Conservation (phyloP, 2,888 invertebrate species). For the Eupithecia pulchellata region DNA sequence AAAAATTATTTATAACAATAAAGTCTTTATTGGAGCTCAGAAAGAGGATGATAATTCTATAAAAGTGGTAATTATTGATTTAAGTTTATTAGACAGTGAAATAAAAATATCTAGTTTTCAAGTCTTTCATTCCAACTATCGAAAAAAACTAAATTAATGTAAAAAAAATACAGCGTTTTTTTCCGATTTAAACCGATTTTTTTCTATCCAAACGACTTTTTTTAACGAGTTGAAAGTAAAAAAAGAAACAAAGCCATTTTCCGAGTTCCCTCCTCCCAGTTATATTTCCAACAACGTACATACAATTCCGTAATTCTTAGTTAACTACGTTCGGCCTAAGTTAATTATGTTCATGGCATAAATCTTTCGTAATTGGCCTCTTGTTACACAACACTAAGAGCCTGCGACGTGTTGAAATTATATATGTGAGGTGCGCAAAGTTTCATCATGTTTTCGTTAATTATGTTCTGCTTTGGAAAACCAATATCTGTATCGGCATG, state of each 20-base stretch:
- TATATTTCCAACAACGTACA: constrained; percentile 36
- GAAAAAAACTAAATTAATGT: background rate
- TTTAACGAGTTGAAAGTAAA: background rate
- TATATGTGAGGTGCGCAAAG: constrained; percentile 79
- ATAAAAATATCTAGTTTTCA: background rate
- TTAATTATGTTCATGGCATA: constrained; percentile 85
- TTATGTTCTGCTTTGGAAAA: constrained; percentile 44
- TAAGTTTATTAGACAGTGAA: background rate
- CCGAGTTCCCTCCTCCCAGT: background rate
- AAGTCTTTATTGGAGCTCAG: background rate
- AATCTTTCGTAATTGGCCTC: constrained; percentile 86
- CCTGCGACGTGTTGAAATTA: constrained; percentile 83
- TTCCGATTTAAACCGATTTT: background rate
- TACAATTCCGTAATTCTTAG: constrained; percentile 78
- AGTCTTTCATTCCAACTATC: background rate
- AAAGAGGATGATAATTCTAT: background rate
- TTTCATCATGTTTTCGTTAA: constrained; percentile 64
- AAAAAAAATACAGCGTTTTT: background rate
- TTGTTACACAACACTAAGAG: constrained; percentile 83
- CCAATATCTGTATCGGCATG: constrained; percentile 26
- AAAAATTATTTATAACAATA: background rate
- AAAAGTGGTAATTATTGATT: background rate
- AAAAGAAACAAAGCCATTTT: background rate
- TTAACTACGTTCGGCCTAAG: constrained; percentile 83
- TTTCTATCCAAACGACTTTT: background rate